Evolutionary conservation across 2,113 vertebrate genomes (phyloP).

Genomic region (Oryzias celebensis): DNA sequence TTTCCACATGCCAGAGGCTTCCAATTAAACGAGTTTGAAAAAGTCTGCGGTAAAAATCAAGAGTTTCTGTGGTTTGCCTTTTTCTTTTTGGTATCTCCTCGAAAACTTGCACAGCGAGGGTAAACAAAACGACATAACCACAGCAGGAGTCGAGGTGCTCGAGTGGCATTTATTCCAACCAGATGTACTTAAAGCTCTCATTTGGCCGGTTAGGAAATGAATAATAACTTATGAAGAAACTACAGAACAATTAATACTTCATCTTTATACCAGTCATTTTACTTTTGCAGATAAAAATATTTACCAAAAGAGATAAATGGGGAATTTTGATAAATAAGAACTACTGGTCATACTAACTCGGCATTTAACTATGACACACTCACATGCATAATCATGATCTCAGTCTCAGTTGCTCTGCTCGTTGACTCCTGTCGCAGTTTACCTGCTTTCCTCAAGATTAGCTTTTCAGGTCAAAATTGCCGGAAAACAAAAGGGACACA

Average conservation of each 20-base stretch:
- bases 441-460: constrained; percentile 6
- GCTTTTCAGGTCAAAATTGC: constrained; percentile 45
- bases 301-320: constrained; percentile 33
- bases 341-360: constrained; percentile 37
- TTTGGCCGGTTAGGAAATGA: constrained; percentile 33
- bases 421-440: not conserved
- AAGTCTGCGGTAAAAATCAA: constrained; percentile 46
- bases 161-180: constrained; percentile 18
- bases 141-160: constrained; percentile 32
- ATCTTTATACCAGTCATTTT: constrained; percentile 60
- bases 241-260: constrained; percentile 63
- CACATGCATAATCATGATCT: constrained; percentile 1
- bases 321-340: constrained; percentile 60
- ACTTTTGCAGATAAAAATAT: constrained; percentile 63
- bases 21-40: constrained; percentile 58
- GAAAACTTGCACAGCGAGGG: constrained; percentile 39
- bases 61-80: constrained; percentile 54
- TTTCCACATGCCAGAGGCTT: constrained; percentile 66
- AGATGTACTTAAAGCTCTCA: constrained; percentile 23
- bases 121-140: constrained; percentile 54
- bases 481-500: constrained; percentile 55
- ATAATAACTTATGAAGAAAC: constrained; percentile 63
- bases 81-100: constrained; percentile 51
- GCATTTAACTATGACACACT: constrained; percentile 1
- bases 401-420: constrained; percentile 36